A percentile compares a stretch with the other conserved stretches of the same genome.
Conservation (phyloP, 2,113 vertebrate species). For the Columba janthina region DNA sequence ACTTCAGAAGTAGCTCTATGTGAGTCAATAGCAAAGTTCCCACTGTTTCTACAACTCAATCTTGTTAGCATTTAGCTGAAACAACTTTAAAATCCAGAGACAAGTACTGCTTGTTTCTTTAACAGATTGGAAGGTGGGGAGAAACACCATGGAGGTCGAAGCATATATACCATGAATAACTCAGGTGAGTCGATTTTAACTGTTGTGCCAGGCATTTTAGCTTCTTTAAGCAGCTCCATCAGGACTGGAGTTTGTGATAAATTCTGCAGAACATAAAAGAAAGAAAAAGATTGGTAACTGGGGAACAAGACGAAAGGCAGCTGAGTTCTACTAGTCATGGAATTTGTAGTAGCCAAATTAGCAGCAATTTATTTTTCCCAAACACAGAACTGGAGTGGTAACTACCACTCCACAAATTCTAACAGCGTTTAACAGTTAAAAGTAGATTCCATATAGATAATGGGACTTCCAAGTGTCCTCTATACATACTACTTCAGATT, state of each 20-base stretch:
- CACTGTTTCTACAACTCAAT: neutral
- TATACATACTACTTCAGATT: neutral
- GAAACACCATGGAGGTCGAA: neutral
- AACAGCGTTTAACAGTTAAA: neutral
- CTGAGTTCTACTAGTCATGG: neutral
- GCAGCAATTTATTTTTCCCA: neutral
- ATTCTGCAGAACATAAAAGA: constrained; percentile 77
- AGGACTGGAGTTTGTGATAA: constrained; percentile 92
- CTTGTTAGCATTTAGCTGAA: neutral
- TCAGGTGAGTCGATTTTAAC: constrained; percentile 79
- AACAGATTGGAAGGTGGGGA: neutral
- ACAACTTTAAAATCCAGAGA: neutral
- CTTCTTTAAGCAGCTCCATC: constrained; percentile 83
- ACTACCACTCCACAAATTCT: neutral
- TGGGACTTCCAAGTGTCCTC: neutral
- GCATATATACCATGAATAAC: constrained; percentile 67
- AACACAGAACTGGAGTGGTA: neutral
- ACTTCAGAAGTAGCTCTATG: neutral
- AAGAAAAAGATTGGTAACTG: neutral
- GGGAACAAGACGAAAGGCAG: neutral
- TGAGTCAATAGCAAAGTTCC: neutral
- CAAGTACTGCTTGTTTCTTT: neutral
- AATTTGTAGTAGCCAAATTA: neutral
- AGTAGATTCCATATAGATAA: neutral
- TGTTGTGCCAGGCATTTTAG: constrained; percentile 79